Evolutionary conservation across 37 sponge, comb jelly and placozoan genomes (phyloP), one percentile per base, ranked within the genome.

Genomic region (Mnemiopsis leidyi): DNA sequence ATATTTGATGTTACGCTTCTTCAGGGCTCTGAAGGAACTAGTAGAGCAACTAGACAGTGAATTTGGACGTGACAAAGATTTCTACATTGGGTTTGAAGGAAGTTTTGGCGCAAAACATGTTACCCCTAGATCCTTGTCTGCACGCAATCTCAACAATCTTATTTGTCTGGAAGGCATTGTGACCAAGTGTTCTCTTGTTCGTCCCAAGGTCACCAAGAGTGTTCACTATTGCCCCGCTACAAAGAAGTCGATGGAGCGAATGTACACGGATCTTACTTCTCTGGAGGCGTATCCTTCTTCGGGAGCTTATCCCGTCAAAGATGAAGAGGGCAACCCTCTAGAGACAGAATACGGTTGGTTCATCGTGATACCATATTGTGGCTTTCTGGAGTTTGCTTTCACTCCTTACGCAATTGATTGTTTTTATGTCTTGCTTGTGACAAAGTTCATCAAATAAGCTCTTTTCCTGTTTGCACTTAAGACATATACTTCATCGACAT

Each of bases 141-240:
- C 97, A 69, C 93, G 93, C 21, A 38, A 92, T 69, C 94, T 98
- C 39, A 97, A 97, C 77, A 96, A 94, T 69, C 93, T 98, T 30
- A 95, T 98, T 31, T 98, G 99, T 93, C 93, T 98, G 32, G 99
- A 98, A 83, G 99, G 99, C 0, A 98, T 98, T 93, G 95, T 98
- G 36, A 98, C 99, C 16, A 97, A 96, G 92, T 94, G 97, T 94
- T 92, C 69, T 37, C 85, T 40, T 23, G 82, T 98, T 21, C 92
- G 95, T 29, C 99, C 97, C 36, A 97, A 97, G 77, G 96, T 98
- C 35, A 95, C 97, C n/a, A 96, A 96, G 92, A 98, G 99, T 94
- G 99, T 98, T 76, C 99, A 98, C 92, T 98, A 95, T 71, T 98
- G 99, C 92, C 99, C 99, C 9, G 96, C 96, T 31, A 98, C 99